Evolutionary conservation across 2,888 invertebrate genomes (phyloP), one percentile per base, ranked within the genome.

Genomic region (Acronicta psi): DNA sequence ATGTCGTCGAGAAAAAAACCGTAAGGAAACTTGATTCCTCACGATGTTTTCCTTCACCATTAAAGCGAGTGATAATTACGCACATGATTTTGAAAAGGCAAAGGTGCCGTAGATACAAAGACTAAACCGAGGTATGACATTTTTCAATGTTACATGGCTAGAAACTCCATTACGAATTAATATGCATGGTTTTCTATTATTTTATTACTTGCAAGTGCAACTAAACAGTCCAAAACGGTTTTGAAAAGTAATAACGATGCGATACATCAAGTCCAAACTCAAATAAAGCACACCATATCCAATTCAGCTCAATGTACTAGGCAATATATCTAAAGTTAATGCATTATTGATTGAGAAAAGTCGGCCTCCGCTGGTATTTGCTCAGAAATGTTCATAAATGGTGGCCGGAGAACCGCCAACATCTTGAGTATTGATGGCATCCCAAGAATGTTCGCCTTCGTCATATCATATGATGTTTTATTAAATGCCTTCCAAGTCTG

Each of bases 341-440:
- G 66, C 55, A 70, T 70, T 70, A 66, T 66, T 70, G 61, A 70
- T 61, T 65, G 56, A 56, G 52, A 53, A 58, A 69, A 61, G 55
- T 54, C 53, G 45, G 29, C 38, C 57, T 18, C 25, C 31, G 31
- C 16, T 40, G 70, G 66, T 67, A 66, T 71, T 63, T 43, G 55
- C 54, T 63, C 58, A 61, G 58, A 54, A 69, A 69, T 69, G 56
- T 56, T 69, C 69, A 64, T 59, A 59, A 64, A 59, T 51, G 50
- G 62, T 58, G 41, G 47, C 20, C 23, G 54, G 42, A 25, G 36
- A 44, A 10, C 31, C 46, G 49, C 37, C 34, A 46, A 20, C 55
- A 64, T 46, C 68, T 53, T n/a, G 25, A 52, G 40, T 64, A 64
- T 59, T 20, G 45, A 40, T 34, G 42, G 29, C 31, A 59, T 58